Evolutionary conservation across 2,888 invertebrate species (phyloP), one percentile per base, ranked within the genome.

Genomic region (Odontocolon sp.): DNA sequence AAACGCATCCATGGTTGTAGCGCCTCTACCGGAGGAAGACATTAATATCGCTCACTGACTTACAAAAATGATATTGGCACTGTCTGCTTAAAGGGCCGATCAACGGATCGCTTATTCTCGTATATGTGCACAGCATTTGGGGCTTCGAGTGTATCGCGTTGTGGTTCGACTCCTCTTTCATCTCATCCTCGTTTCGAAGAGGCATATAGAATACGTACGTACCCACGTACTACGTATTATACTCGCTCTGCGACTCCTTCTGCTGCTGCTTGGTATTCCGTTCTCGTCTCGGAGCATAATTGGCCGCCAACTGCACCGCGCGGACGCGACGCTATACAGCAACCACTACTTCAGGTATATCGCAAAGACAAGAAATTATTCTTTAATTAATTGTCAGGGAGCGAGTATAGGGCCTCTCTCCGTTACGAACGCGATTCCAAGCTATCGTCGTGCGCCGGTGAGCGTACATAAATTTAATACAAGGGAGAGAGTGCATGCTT

Each of bases 351-450:
- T 69, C 77, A 72, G 75, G 85, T 83, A 85, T 87, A 86, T 87
- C 86, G 87, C 86, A 85, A 82, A 86, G 88, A 88, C 89, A 90
- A 90, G 90, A 90, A 90, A 90, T 90, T 90, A 90, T 90, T 89
- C 89, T 90, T 90, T 90, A 90, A 90, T 90, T 90, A 90, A 90
- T 90, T 90, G 90, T 87, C 87, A 87, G 87, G 84, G 78, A 73
- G 77, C 78, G 76, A 74, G 71, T 73, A 71, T 72, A 61, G 71
- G 69, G 64, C 69, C n/a, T 73, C 72, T 73, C 75, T 77, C 79
- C 77, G 77, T 76, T 63, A 67, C 66, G 42, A 73, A 42, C 64
- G 73, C 77, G 66, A 56, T 14, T 11, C 28, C 26, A 16, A 45
- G 23, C 11, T 21, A 3, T 76, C 45, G 9, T 45, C 50, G 9